Evolutionary conservation across 1,140 invertebrate species (phyloP).

Genomic region (Panulirus ornatus): DNA sequence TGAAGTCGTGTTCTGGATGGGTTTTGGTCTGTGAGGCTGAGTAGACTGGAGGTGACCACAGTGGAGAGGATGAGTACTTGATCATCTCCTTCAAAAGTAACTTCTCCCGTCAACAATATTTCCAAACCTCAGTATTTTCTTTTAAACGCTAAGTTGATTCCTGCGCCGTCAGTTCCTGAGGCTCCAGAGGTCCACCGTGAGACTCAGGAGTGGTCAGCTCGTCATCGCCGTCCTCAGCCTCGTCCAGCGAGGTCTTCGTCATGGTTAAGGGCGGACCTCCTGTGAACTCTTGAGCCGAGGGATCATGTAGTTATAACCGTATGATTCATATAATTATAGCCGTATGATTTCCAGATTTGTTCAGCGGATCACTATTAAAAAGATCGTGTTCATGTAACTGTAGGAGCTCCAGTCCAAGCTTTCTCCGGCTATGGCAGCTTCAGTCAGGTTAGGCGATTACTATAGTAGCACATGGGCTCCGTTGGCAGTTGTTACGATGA

Average conservation of each 20-base stretch:
- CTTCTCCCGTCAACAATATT: too few species aligned
- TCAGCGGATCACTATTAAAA: too few species aligned
- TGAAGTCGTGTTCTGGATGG: too few species aligned
- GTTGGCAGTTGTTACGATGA: not conserved
- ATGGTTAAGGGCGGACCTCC: constrained; percentile 27
- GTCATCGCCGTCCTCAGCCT: constrained; percentile 16
- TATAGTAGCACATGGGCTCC: not conserved
- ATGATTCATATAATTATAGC: not conserved
- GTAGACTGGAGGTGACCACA: too few species aligned
- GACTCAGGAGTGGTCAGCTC: constrained; percentile 9
- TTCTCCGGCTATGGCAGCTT: not conserved
- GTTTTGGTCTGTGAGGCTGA: too few species aligned
- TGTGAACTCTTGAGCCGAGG: too few species aligned
- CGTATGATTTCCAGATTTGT: too few species aligned
- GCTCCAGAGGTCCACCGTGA: not conserved
- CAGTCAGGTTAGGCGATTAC: not conserved
- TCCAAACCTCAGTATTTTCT: not conserved
- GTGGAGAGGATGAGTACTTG: too few species aligned
- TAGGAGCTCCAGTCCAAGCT: not conserved
- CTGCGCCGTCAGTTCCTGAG: not conserved
- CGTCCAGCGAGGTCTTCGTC: constrained; percentile 48
- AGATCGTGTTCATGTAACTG: too few species aligned
- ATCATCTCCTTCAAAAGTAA: too few species aligned
- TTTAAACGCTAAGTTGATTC: not conserved
- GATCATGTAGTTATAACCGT: too few species aligned